Evolutionary conservation across 2,888 invertebrate genomes (phyloP), one percentile per base, ranked within the genome.

Genomic region (Autographa pulchrina): DNA sequence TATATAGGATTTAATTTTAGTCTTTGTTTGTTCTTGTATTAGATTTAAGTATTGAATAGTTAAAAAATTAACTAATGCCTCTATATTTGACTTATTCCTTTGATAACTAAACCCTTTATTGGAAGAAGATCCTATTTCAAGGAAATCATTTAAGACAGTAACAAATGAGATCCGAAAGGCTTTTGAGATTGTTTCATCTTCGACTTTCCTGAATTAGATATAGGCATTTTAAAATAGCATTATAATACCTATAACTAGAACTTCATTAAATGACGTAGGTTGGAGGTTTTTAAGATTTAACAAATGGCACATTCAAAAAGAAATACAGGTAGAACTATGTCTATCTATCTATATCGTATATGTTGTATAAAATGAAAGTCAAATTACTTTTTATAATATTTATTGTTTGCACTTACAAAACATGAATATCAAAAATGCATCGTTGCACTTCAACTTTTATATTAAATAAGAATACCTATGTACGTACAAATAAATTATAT

Each of bases 401-500:
- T 85, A 77, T 78, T 83, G 70, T 63, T 70, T 82, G 76, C 83
- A 82, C 83, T 85, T 87, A 89, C 81, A 89, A 90, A 89, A 90
- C 88, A 88, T 88, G 80, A 84, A 89, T 86, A 85, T 86, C 68
- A 78, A 82, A 84, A 85, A 82, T 77, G 79, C 84, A 70, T 41
- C 58, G 25, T 79, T 82, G 77, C 76, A 83, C 81, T 81, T 75
- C 52, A 70, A 65, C 31, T 69, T 75, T 67, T 80, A 65, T 71
- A 77, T 80, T 84, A 83, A 83, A 75, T 81, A 81, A 73, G 68
- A 67, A 78, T 78, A 83, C 80, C 83, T 78, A 86, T 72, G 74
- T 82, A 75, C 85, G 79, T 89, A 90, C 80, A 86, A 90, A 92
- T 93, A 92, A 92, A 91, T 92, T 89, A 91, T 84, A 83, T 86